Evolutionary conservation across 2,888 invertebrate species (phyloP), one percentile per base, ranked within the genome.

Genomic region (Rotaria sp.): DNA sequence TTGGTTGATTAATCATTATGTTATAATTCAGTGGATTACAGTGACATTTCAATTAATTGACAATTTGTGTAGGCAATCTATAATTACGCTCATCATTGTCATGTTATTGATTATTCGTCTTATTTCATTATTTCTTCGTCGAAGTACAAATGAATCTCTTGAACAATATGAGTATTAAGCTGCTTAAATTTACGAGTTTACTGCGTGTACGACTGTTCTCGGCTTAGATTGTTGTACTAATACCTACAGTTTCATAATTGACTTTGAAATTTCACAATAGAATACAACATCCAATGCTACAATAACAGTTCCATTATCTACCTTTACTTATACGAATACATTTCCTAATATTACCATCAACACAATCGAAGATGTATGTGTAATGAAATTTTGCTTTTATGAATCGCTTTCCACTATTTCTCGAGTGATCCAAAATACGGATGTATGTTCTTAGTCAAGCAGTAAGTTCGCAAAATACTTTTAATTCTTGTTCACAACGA

Each of bases 361-460:
- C n/a, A 7, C 57, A 24, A 24, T 7, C 5, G 24, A n/a, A 41
- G 8, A 3, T 8, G 41, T 41, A 8, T 5, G 8, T 3, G 8
- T 8, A 41, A 8, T 5, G 41, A 8, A 41, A 41, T 41, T 8
- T 3, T 41, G 41, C 8, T 41, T 5, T 41, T 41, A 41, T 41
- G n/a, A 24, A 24, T 7, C 24, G 24, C 2, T 26, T 4, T 57
- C 57, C 2, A n/a, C n/a, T 1, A 57, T 57, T n/a, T 57, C 26
- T 57, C 57, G n/a, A 57, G 0, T 10, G 2, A 7, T 57, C n/a
- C 57, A 26, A 57, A 57, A 57, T 57, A n/a, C 57, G 11, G n/a
- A 57, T n/a, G 57, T 57, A 57, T 57, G 57, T n/a, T 57, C 57
- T 57, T 57, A 57, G 57, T 57, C n/a, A 57, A 57, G 57, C 57